Percentiles rank a stretch among this genome's conserved stretches.
Evolutionary conservation across 2,888 invertebrate species (phyloP).

Genomic region (Lycaena phlaeas): DNA sequence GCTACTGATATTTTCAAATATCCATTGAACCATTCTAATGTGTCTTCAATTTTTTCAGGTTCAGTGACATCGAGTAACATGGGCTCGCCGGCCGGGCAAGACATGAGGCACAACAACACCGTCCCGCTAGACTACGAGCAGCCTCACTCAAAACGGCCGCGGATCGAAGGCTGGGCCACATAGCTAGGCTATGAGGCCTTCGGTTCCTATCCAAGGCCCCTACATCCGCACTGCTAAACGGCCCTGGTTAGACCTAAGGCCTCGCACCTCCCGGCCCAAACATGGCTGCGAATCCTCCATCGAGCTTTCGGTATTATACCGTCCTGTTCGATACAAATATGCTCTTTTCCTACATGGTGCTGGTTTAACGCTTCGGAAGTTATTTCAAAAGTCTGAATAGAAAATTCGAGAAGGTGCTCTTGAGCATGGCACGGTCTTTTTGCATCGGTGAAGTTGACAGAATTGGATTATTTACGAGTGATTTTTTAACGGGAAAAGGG

Average conservation of each 20-base stretch:
- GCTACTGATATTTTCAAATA: too few species aligned
- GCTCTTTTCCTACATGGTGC: constrained; percentile 31
- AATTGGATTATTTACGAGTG: constrained; percentile 10
- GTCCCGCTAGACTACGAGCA: constrained; percentile 69
- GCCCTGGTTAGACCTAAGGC: constrained; percentile 20
- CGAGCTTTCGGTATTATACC: constrained; percentile 42
- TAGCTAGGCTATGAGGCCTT: constrained; percentile 77
- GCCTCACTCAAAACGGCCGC: constrained; percentile 84
- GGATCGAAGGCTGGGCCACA: constrained; percentile 95
- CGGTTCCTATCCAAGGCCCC: constrained; percentile 63
- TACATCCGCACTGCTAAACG: constrained; percentile 66
- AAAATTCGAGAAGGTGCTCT: constrained; percentile 14
- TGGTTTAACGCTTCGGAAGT: constrained; percentile 19
- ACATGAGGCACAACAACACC: constrained; percentile 58
- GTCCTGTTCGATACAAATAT: constrained; percentile 26
- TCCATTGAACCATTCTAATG: too few species aligned
- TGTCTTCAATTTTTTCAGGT: constrained; percentile 68
- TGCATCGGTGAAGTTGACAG: background rate
- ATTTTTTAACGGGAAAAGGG: constrained; percentile 19
- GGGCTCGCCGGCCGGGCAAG: constrained; percentile 78
- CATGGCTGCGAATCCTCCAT: constrained; percentile 29
- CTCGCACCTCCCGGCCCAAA: constrained; percentile 24
- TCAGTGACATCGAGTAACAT: constrained; percentile 89
- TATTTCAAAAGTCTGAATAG: constrained; percentile 34
- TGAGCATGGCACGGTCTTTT: constrained; percentile 46